phyloP scores from a whole-genome alignment of 1,140 invertebrate genomes.

The Ceratosolen fusciceps region DNA sequence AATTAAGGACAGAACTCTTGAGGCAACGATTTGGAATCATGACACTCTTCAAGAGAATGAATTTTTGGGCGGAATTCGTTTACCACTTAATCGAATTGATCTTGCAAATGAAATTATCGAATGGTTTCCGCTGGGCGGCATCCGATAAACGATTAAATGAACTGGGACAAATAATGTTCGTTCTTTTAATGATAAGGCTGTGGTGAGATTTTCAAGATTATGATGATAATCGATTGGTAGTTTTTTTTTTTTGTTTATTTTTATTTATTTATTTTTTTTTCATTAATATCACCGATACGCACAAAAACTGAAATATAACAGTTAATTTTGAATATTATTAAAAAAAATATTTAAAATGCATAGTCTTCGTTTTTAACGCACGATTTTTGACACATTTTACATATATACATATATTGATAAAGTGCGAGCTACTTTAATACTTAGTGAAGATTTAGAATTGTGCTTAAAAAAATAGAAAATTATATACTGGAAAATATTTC shows the following conservation, averaged over 20 bases:
- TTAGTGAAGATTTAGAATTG: constrained; percentile 32
- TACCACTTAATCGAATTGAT: constrained; percentile 81
- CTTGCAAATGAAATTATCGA: constrained; percentile 83
- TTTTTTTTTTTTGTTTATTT: constrained; percentile 7
- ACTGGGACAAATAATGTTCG: neutral
- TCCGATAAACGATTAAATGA: constrained; percentile 60
- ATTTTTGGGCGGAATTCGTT: constrained; percentile 90
- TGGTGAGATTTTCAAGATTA: constrained; percentile 39
- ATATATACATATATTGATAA: constrained; percentile 29
- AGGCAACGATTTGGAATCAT: constrained; percentile 96
- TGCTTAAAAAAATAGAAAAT: constrained; percentile 29
- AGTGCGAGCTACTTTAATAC: constrained; percentile 28
- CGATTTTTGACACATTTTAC: constrained; percentile 34
- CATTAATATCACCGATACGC: constrained; percentile 25
- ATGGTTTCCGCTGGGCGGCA: constrained; percentile 82
- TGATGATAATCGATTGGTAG: constrained; percentile 2
- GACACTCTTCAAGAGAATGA: constrained; percentile 96
- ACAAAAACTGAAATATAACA: constrained; percentile 32
- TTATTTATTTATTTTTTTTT: constrained; percentile 14
- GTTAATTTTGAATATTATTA: constrained; percentile 33
- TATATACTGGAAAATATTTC: constrained; percentile 13
- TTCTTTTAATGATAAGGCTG: constrained; percentile 47
- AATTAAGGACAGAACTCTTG: constrained; percentile 81
- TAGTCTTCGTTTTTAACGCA: constrained; percentile 16
- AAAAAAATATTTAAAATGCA: constrained; percentile 29